phyloP scores from a whole-genome alignment of 2,888 invertebrate genomes.

The Drosophila putrida region DNA sequence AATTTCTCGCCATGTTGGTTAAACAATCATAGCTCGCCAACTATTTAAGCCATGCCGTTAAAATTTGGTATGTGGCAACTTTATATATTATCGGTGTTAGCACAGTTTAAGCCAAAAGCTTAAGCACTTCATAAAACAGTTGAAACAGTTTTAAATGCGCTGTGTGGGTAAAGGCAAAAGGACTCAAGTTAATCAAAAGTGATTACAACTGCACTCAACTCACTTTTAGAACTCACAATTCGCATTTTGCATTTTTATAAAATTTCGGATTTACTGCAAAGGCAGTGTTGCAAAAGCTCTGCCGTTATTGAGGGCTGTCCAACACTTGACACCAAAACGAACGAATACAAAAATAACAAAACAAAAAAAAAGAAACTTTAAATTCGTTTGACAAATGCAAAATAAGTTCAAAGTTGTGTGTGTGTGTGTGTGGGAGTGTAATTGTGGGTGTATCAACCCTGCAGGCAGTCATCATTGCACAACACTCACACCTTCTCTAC shows the following conservation, averaged over 20 bases:
- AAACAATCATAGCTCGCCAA: neutral
- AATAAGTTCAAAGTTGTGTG: slow-evolving; percentile 18
- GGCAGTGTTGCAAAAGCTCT: slow-evolving; percentile 6
- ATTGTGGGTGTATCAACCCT: slow-evolving; percentile 40
- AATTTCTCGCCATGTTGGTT: neutral
- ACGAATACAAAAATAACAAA: no score
- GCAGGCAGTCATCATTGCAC: slow-evolving; percentile 29
- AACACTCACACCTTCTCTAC: slow-evolving; percentile 13
- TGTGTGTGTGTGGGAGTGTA: slow-evolving; percentile 11
- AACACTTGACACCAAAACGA: slow-evolving; percentile 45
- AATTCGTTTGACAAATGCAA: slow-evolving; percentile 14
- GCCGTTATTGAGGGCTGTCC: slow-evolving; percentile 26
- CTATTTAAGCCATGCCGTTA: slow-evolving; percentile 10
- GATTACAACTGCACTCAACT: slow-evolving; percentile 8
- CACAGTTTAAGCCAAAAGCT: neutral
- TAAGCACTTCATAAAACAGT: slow-evolving; percentile 5
- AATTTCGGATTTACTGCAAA: neutral
- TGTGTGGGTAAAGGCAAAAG: neutral
- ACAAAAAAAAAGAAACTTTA: slow-evolving; percentile 17
- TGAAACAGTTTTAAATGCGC: neutral
- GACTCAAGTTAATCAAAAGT: neutral
- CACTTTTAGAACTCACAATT: neutral
- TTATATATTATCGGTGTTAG: slow-evolving; percentile 4
- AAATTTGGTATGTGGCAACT: slow-evolving; percentile 9
- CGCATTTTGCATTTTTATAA: neutral